Conservation (phyloP, 2,797 vertebrate species). For the Tauraco hartlaubi region DNA sequence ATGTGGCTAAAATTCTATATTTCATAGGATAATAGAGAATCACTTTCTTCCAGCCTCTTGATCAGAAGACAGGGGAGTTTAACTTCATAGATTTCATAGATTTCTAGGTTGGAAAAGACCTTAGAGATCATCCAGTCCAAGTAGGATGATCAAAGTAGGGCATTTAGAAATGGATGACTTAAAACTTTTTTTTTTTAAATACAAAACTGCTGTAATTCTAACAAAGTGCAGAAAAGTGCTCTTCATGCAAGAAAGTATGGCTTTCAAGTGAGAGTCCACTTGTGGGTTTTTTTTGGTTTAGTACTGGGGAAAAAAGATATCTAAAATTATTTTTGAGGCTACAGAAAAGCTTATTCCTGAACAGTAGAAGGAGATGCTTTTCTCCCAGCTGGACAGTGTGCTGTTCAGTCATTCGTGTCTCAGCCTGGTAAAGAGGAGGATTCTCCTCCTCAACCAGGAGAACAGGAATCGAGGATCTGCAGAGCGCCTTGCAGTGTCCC, state of each 20-base stretch:
- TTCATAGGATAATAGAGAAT: background rate
- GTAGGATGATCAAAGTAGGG: background rate
- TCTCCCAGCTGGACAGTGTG: background rate
- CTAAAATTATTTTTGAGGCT: background rate
- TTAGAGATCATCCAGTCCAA: no score
- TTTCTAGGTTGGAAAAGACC: no score
- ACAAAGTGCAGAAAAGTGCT: background rate
- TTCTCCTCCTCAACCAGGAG: background rate
- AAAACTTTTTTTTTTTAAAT: background rate
- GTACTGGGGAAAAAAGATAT: background rate
- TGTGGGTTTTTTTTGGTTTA: background rate
- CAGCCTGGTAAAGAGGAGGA: background rate
- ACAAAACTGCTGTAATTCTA: background rate
- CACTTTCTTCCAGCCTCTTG: background rate
- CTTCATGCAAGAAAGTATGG: background rate
- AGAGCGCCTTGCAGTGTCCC: background rate
- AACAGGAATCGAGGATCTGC: background rate
- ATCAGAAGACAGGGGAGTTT: background rate
- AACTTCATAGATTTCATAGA: background rate
- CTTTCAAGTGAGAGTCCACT: background rate
- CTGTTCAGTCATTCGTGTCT: background rate
- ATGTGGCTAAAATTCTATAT: background rate
- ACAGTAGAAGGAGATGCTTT: background rate
- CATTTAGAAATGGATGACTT: background rate
- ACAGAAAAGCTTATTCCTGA: background rate